phyloP scores from a whole-genome alignment of 2,888 invertebrate species.

The Eurytoma adleriae region DNA sequence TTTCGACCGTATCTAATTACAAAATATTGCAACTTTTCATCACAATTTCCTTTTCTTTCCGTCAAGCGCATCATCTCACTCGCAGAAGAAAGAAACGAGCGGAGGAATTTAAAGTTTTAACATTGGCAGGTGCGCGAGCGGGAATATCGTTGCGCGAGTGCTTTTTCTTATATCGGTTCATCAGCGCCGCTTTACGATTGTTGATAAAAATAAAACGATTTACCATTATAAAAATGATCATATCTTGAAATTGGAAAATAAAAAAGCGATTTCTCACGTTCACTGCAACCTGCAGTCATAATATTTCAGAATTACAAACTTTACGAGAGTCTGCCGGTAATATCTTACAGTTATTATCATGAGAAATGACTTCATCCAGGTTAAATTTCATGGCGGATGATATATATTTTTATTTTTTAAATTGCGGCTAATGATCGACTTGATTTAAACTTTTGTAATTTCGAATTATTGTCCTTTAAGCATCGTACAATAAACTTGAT shows the following conservation, averaged over 20 bases:
- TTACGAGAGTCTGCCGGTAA: constrained; percentile 46
- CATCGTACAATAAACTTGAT: too few species aligned
- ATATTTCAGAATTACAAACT: constrained; percentile 54
- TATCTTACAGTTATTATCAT: constrained; percentile 48
- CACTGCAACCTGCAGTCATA: constrained; percentile 45
- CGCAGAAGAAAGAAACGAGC: too few species aligned
- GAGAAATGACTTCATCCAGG: constrained; percentile 49
- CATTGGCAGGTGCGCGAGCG: too few species aligned
- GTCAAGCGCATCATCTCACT: too few species aligned
- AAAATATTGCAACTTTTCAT: constrained; percentile 12
- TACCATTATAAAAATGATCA: too few species aligned
- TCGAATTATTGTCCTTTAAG: constrained; percentile 18
- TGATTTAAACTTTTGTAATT: constrained; percentile 19
- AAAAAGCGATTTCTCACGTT: constrained; percentile 50
- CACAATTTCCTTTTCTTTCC: too few species aligned
- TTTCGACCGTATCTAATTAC: constrained; percentile 28
- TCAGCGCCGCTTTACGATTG: too few species aligned
- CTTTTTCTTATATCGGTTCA: too few species aligned
- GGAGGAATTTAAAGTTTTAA: too few species aligned
- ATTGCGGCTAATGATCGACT: constrained; percentile 41
- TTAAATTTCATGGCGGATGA: constrained; percentile 50
- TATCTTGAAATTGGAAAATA: constrained; percentile 42
- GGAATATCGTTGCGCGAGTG: too few species aligned
- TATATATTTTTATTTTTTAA: constrained; percentile 14
- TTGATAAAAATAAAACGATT: too few species aligned